phyloP scores from a whole-genome alignment of 2,888 invertebrate species.

The Conchocele bisecta region DNA sequence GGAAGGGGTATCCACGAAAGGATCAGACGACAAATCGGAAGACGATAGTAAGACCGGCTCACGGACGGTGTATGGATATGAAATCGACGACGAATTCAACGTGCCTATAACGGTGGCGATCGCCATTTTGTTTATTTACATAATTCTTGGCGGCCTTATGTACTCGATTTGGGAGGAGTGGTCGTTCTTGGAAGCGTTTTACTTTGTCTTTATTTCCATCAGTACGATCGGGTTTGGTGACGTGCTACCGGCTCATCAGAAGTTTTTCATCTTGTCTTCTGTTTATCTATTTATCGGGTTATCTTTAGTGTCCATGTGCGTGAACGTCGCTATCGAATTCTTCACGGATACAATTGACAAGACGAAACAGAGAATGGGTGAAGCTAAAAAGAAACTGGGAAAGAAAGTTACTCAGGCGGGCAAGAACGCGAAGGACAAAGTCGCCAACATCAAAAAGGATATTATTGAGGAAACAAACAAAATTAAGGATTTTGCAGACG shows the following conservation, averaged over 20 bases:
- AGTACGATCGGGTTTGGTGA: constrained; percentile 94
- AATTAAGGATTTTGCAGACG: constrained; percentile 32
- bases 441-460: constrained; percentile 49
- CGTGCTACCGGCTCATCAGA: constrained; percentile 92
- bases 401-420: constrained; percentile 56
- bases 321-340: constrained; percentile 90
- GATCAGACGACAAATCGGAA: constrained; percentile 2
- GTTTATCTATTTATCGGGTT: constrained; percentile 96
- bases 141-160: constrained; percentile 92
- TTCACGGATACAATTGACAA: constrained; percentile 66
- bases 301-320: constrained; percentile 97
- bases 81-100: constrained; percentile 91
- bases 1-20: constrained; percentile 12
- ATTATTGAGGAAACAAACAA: constrained; percentile 44
- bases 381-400: constrained; percentile 54
- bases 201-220: constrained; percentile 90
- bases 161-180: constrained; percentile 88
- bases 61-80: constrained; percentile 57
- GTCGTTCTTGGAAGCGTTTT: constrained; percentile 96
- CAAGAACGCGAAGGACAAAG: constrained; percentile 47
- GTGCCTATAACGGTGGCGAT: constrained; percentile 95
- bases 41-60: constrained; percentile 48
- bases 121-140: constrained; percentile 91
- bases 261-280: constrained; percentile 95
- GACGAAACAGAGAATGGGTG: constrained; percentile 68